Percentiles rank a stretch among this genome's conserved stretches.
Evolutionary conservation across 2,113 vertebrate genomes (phyloP).

Genomic region (Prolemur simus): DNA sequence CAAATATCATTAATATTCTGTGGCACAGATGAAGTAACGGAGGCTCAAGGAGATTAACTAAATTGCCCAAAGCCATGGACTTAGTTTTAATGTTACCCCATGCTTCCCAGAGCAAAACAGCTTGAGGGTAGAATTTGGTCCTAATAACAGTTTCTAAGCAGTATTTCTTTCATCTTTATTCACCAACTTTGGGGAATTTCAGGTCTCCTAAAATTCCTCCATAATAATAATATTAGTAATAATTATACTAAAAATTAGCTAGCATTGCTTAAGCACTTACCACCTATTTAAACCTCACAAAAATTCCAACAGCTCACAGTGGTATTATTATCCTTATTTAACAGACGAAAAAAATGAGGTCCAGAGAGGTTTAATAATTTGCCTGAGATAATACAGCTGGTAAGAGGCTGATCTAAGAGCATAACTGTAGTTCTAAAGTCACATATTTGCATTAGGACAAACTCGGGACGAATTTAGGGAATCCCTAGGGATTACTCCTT

Average conservation of each 20-base stretch:
- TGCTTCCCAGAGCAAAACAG: neutral
- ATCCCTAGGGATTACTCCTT: too few relatives aligned
- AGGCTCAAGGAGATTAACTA: neutral
- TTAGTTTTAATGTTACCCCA: neutral
- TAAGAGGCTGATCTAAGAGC: neutral
- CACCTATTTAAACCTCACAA: neutral
- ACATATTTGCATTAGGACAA: neutral
- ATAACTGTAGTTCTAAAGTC: neutral
- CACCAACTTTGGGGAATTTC: neutral
- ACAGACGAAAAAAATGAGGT: neutral
- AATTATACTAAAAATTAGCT: neutral
- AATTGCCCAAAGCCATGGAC: neutral
- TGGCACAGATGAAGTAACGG: neutral
- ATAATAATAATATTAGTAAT: neutral
- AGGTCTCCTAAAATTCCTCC: neutral
- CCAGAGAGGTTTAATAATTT: neutral
- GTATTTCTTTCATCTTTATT: slow-evolving; percentile 4
- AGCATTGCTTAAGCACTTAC: neutral
- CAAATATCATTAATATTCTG: neutral
- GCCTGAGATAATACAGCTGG: neutral
- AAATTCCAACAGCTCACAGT: neutral
- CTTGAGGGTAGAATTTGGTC: neutral
- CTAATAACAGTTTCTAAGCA: neutral
- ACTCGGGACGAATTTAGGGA: neutral
- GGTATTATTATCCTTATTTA: neutral